Percentiles rank a stretch among this genome's conserved stretches.
Evolutionary conservation across 2,113 vertebrate genomes (phyloP).

Genomic region (Oceanodroma tethys): DNA sequence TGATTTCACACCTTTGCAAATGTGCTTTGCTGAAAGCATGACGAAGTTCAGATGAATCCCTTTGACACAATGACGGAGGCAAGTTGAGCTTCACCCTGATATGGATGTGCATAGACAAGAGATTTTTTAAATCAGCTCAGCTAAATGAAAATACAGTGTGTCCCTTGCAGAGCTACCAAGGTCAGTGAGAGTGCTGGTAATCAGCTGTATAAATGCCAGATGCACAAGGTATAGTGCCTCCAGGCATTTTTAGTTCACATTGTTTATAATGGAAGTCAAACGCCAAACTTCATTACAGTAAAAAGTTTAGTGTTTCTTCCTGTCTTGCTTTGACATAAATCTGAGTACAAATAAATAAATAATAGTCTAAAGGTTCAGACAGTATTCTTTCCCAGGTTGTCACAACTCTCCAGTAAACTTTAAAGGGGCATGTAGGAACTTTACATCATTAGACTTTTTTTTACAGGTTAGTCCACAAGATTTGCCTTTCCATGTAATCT

Average conservation of each 20-base stretch:
- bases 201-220: slow-evolving; percentile 54
- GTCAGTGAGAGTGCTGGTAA: slow-evolving; percentile 62
- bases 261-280: slow-evolving; percentile 64
- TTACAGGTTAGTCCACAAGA: background rate
- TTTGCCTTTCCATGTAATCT: background rate
- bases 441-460: background rate
- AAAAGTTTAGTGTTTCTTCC: slow-evolving; percentile 44
- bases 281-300: slow-evolving; percentile 53
- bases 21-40: background rate
- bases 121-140: slow-evolving; percentile 52
- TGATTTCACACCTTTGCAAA: slow-evolving; percentile 29
- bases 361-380: background rate
- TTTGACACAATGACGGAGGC: slow-evolving; percentile 30
- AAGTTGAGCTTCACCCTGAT: slow-evolving; percentile 36
- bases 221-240: slow-evolving; percentile 42
- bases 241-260: slow-evolving; percentile 34
- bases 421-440: background rate
- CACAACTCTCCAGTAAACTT: background rate
- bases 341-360: slow-evolving; percentile 28
- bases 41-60: slow-evolving; percentile 30
- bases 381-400: background rate
- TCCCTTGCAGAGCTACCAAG: slow-evolving; percentile 63
- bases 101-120: slow-evolving; percentile 18
- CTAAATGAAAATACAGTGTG: slow-evolving; percentile 55
- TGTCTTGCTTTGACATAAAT: slow-evolving; percentile 27